Evolutionary conservation across 2,797 vertebrate species (phyloP).

Genomic region (Sebastes diaconus): DNA sequence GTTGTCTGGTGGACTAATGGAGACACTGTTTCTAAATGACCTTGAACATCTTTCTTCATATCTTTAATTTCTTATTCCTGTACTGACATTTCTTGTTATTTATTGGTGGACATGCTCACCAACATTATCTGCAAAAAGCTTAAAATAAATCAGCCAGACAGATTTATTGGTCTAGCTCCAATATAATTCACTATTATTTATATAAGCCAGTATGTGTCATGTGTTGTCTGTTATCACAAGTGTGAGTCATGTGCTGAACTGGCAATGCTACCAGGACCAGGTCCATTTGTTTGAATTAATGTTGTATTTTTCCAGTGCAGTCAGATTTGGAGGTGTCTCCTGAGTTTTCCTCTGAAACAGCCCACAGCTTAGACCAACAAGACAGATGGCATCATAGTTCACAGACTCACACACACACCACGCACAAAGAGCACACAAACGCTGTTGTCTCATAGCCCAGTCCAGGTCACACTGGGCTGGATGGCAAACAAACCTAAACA

Average conservation of each 20-base stretch:
- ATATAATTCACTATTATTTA: not conserved
- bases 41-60: not conserved
- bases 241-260: not conserved
- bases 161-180: not conserved
- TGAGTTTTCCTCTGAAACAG: not conserved
- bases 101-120: not conserved
- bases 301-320: not conserved
- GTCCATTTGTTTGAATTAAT: not conserved
- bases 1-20: not conserved
- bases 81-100: not conserved
- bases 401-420: not conserved
- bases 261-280: not conserved
- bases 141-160: not conserved
- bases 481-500: not conserved
- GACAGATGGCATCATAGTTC: constrained; percentile 13
- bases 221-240: not conserved
- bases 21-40: not conserved
- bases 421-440: not conserved
- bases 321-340: not conserved
- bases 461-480: not conserved
- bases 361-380: constrained; percentile 2
- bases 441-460: not conserved
- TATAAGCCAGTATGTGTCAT: not conserved
- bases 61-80: not conserved
- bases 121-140: not conserved